phyloP scores from a whole-genome alignment of 2,888 invertebrate genomes.

The Amiota minor region DNA sequence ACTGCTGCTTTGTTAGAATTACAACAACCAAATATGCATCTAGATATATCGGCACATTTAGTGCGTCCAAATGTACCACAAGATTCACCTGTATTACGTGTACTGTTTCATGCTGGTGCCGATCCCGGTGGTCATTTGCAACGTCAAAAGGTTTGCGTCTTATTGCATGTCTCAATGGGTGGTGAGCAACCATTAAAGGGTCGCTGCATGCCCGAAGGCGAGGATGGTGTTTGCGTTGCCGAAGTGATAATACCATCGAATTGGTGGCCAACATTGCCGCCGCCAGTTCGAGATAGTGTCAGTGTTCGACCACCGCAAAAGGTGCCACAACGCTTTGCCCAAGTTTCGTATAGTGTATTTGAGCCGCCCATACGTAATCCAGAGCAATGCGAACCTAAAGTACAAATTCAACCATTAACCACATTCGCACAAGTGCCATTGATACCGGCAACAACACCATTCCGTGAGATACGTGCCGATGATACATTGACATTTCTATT shows the following conservation, averaged over 20 bases:
- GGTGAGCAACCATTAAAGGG: conserved; percentile 82
- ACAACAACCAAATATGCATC: conserved; percentile 81
- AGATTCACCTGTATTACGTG: conserved; percentile 92
- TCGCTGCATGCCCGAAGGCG: conserved; percentile 93
- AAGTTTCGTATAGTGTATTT: conserved; percentile 90
- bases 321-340: conserved; percentile 83
- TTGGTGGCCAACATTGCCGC: conserved; percentile 89
- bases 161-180: conserved; percentile 82
- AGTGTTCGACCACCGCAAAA: conserved; percentile 74
- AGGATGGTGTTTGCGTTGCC: conserved; percentile 93
- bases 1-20: conserved; percentile 77
- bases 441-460: conserved; percentile 84
- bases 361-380: conserved; percentile 83
- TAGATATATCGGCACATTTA: conserved; percentile 94
- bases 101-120: conserved; percentile 92
- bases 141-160: conserved; percentile 86
- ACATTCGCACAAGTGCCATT: conserved; percentile 80
- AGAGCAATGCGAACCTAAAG: conserved; percentile 83
- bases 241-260: conserved; percentile 89
- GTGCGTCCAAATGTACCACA: conserved; percentile 90
- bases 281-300: conserved; percentile 78
- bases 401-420: conserved; percentile 81
- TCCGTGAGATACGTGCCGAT: conserved; percentile 87
- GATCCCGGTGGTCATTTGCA: conserved; percentile 87
- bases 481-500: conserved; percentile 89